Base-by-base conservation (phyloP, 1,140 invertebrate genomes). In the Dendroctonus valens region DNA sequence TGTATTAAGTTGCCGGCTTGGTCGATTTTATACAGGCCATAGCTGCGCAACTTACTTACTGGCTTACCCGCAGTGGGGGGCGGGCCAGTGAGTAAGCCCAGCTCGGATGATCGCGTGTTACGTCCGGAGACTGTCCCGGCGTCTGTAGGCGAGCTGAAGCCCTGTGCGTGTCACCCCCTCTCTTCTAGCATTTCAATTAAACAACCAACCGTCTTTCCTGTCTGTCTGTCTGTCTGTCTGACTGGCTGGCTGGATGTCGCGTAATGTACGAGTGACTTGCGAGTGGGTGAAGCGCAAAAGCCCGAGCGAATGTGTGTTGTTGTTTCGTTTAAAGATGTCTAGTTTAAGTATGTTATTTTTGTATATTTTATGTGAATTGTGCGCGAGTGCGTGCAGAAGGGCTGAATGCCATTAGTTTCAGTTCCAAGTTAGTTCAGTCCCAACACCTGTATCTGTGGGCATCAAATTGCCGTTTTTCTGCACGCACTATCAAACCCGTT, bases 1-100 rank as follows among this genome's bases (percentile, higher is more conserved):
- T 83, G 68, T 82, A 82, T 74, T 83, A 76, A 75, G 68, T 60
- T 39, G 54, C 49, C 53, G 53, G 11, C 8, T 15, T 26, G 15
- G 8, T 9, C 8, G 50, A 9, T 12, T 44, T 37, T 7, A n/a
- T 26, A 11, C 54, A 9, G n/a, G 9, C 11, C 40, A 57, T 40
- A 40, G 40, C 9, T 57, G 40, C 11, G 50, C 15, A 12, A 12
- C 9, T 9, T 11, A 46, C 44, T 9, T 46, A 11, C 9, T 46
- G 9, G 44, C 44, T 12, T 9, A 14, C 12, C 44, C 9, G 9
- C 9, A 2, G 12, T 11, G 4, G 12, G 44, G 9, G 44, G 9
- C 9, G 9, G 44, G 9, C 12, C 44, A 14, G 12, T 46, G 44
- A 14, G 44, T 46, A 26, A 26, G 26, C 26, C 26, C 26, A 26